Percentiles rank a stretch among this genome's conserved stretches.
Evolutionary conservation across 2,888 invertebrate species (phyloP).

Genomic region (Aspidapion aeneum): DNA sequence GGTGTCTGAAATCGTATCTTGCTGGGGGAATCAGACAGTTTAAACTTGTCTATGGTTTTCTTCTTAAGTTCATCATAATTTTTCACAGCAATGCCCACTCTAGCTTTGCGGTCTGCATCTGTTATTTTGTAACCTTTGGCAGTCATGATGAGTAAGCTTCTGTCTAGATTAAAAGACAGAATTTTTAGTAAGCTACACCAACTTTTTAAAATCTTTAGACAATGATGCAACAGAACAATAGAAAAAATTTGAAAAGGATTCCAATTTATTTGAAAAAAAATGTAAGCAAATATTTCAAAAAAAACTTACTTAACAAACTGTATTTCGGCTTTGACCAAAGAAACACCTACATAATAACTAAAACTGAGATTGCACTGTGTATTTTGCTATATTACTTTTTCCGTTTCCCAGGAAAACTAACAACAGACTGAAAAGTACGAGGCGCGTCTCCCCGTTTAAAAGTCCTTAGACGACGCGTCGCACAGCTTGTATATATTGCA

Average conservation of each 20-base stretch:
- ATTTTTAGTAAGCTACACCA: background rate
- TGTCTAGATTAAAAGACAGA: background rate
- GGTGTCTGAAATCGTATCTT: constrained; percentile 45
- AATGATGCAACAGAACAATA: background rate
- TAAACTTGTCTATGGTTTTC: constrained; percentile 63
- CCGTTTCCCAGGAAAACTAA: constrained; percentile 12
- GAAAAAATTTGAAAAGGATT: background rate
- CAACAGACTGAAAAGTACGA: constrained; percentile 27
- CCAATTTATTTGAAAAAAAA: background rate
- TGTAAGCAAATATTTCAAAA: too few species aligned
- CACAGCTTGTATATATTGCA: too few species aligned
- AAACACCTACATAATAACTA: background rate
- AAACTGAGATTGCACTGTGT: too few species aligned
- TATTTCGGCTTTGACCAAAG: too few species aligned
- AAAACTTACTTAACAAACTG: background rate
- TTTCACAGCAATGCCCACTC: constrained; percentile 68
- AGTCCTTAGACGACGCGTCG: background rate
- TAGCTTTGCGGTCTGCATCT: constrained; percentile 61
- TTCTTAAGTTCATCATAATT: constrained; percentile 61
- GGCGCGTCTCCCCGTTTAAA: constrained; percentile 33
- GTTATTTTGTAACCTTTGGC: constrained; percentile 69
- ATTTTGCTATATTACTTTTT: too few species aligned
- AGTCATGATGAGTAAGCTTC: constrained; percentile 10
- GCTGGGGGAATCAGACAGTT: constrained; percentile 37
- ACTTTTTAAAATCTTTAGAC: background rate